These are phyloP conservation scores for Dermolepida albohirtum DNA, from an alignment of 2,888 invertebrate species.

Conservation along the genomic window DNA sequence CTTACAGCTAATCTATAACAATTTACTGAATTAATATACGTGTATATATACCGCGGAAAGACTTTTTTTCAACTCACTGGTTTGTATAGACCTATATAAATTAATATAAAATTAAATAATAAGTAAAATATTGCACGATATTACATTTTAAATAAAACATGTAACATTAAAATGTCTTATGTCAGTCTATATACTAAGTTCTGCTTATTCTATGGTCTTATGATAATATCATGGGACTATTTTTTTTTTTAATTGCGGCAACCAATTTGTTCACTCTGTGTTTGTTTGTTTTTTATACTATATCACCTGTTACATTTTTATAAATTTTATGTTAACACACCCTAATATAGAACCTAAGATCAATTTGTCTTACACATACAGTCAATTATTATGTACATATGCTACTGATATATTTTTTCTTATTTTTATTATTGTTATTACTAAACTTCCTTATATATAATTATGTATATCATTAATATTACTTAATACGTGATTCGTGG, in stretches of 20 bases:
- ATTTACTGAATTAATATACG: too few relatives aligned
- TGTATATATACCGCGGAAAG: too few relatives aligned
- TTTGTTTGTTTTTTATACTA: too few relatives aligned
- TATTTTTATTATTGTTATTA: constrained; percentile 24
- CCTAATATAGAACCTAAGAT: constrained; percentile 9
- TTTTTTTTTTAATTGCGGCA: background rate
- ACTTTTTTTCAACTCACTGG: too few relatives aligned
- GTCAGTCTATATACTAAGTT: constrained; percentile 13
- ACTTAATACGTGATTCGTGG: constrained; percentile 6
- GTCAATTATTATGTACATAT: constrained; percentile 19
- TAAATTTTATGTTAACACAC: constrained; percentile 5
- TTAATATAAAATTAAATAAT: too few relatives aligned
- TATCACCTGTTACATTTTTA: too few relatives aligned
- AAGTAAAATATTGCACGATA: too few relatives aligned
- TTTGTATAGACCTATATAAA: too few relatives aligned
- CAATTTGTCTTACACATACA: constrained; percentile 10
- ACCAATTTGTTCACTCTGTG: background rate
- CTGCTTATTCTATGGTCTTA: constrained; percentile 2
- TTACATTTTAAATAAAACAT: too few relatives aligned
- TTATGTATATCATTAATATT: constrained; percentile 13
- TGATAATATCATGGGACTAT: constrained; percentile 4
- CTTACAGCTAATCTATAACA: too few relatives aligned
- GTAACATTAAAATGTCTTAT: too few relatives aligned
- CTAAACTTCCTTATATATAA: constrained; percentile 16
- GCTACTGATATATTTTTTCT: constrained; percentile 22